Evolutionary conservation across 35 echinoderm and acorn worm genomes (phyloP), one percentile per base, ranked within the genome.

Genomic region (Acanthaster planci): DNA sequence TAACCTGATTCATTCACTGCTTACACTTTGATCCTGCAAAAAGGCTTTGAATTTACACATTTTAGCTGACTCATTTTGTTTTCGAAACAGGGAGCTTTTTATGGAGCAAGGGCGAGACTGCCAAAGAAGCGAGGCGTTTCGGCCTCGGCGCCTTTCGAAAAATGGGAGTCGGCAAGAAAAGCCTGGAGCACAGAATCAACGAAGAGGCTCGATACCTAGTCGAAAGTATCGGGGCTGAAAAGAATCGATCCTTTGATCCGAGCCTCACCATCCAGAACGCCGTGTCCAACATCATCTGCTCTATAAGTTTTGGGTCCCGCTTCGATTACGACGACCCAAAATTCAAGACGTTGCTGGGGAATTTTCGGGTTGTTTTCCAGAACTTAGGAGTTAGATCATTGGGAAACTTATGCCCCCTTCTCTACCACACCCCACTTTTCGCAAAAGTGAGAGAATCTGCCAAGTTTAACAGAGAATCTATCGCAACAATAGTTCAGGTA

Each of bases 251-350:
- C 22, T 68, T 68, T 8, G 60, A 68, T 68, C 18, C 60, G 1
- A 27, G 9, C 9, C 60, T 22, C 0, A 56, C 67, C 37, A 51
- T 90, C 37, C 68, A 31, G 35, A 79, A 91, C 34, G 86, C 85
- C 15, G 72, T 85, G 16, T 67, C 93, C 2, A 95, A 95, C 50
- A 85, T 95, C 38, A 91, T 95, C 38, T 95, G 93, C 51, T 38
- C 35, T 9, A 76, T 95, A 26, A 85, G 38, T n/a, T 90, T 95
- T 50, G 93, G 93, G 27, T 83, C 39, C 52, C 84, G 89, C 1
- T 95, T 83, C 37, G 85, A 95, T 16, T 91, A 91, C 55, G 39
- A 56, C 21, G 88, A 95, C 40, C 76, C 60, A 27, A 37, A 60
- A 0, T 94, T 94, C 53, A 80, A 81, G 19, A 51, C 3, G 5